phyloP scores from a whole-genome alignment of 2,113 vertebrate genomes.

The Puffinus mauretanicus region DNA sequence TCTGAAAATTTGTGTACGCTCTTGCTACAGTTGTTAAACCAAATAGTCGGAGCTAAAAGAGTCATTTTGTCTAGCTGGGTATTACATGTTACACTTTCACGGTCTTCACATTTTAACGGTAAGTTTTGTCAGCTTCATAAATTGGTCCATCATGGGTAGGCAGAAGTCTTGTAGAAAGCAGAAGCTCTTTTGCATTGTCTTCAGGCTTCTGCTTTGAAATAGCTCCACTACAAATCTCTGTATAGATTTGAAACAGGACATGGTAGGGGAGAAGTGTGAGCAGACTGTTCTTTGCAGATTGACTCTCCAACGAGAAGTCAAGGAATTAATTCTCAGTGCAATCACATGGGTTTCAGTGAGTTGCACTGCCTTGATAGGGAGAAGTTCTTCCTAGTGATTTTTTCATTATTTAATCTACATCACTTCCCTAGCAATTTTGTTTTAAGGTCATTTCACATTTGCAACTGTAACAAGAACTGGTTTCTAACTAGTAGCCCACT shows the following conservation, averaged over 20 bases:
- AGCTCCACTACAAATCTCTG: neutral
- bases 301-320: neutral
- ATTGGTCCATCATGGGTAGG: neutral
- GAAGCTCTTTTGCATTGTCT: neutral
- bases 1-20: neutral
- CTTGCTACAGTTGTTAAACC: neutral
- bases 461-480: neutral
- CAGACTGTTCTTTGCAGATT: neutral
- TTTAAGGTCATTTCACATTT: neutral
- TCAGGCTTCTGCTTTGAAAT: neutral
- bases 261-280: neutral
- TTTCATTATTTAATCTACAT: neutral
- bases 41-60: neutral
- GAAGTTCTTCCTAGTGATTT: neutral
- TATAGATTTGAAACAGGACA: neutral
- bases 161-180: neutral
- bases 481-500: neutral
- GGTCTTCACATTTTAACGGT: neutral
- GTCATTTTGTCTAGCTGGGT: neutral
- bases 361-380: neutral
- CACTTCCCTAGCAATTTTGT: neutral
- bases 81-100: neutral
- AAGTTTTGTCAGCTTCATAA: slow-evolving; percentile 12
- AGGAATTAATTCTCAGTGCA: neutral
- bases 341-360: neutral